phyloP scores from a whole-genome alignment of 1,140 invertebrate genomes.

The Hormaphis cornu region DNA sequence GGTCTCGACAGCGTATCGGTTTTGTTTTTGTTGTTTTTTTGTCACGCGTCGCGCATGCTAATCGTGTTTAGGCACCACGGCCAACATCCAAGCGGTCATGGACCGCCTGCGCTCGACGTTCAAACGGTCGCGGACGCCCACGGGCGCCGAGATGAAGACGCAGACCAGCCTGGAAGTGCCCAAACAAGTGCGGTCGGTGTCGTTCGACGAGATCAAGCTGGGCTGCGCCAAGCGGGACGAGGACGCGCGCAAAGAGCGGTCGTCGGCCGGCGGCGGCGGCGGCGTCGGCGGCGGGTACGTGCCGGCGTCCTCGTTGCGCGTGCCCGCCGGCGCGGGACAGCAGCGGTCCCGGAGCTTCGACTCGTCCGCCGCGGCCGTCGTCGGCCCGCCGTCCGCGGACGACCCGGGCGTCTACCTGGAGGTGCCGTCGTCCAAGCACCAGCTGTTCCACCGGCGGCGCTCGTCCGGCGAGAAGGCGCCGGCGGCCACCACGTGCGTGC shows the following conservation, averaged over 20 bases:
- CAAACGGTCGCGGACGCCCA: slow-evolving; percentile 73
- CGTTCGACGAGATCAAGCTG: slow-evolving; percentile 78
- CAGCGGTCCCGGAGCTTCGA: slow-evolving; percentile 68
- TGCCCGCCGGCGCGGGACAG: slow-evolving; percentile 44
- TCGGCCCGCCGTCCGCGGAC: slow-evolving; percentile 35
- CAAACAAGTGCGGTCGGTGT: slow-evolving; percentile 73
- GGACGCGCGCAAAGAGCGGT: slow-evolving; percentile 47
- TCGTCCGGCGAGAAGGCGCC: slow-evolving; percentile 53
- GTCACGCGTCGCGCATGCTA: too few species aligned
- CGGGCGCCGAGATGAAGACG: slow-evolving; percentile 78
- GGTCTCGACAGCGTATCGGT: too few species aligned
- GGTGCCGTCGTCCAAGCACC: slow-evolving; percentile 52
- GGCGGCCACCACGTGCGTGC: slow-evolving; percentile 48
- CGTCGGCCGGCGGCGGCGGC: slow-evolving; percentile 39
- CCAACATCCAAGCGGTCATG: slow-evolving; percentile 46
- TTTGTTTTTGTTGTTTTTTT: too few species aligned
- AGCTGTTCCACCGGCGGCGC: slow-evolving; percentile 52
- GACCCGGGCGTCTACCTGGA: slow-evolving; percentile 56
- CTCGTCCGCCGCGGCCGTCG: slow-evolving; percentile 51
- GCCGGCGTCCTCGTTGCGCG: slow-evolving; percentile 36
- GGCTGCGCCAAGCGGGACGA: slow-evolving; percentile 45
- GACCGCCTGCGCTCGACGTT: slow-evolving; percentile 73
- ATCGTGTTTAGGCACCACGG: not conserved
- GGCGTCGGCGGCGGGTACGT: slow-evolving; percentile 36
- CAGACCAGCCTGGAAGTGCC: slow-evolving; percentile 79